Conservation (phyloP, 1,140 invertebrate genomes). For the Conus ventricosus region DNA sequence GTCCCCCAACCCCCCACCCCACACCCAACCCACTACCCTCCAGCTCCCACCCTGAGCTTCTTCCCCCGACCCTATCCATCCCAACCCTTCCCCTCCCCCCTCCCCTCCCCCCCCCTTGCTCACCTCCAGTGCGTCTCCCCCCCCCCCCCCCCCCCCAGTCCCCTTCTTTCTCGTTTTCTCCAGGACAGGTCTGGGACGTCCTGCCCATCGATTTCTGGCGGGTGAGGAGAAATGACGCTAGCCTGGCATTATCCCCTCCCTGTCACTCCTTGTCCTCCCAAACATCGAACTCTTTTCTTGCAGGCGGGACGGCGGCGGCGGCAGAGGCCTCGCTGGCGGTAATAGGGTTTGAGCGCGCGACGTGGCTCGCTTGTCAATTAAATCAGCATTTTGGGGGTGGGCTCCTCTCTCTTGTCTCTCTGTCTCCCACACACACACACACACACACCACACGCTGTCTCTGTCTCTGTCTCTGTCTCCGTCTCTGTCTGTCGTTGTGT, state of each 20-base stretch:
- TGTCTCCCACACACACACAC: too few relatives aligned
- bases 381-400: slow-evolving; percentile 17
- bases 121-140: neutral
- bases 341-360: slow-evolving; percentile 25
- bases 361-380: slow-evolving; percentile 29
- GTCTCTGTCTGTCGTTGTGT: neutral
- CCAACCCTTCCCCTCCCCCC: too few relatives aligned
- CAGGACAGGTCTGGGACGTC: slow-evolving; percentile 5
- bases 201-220: slow-evolving; percentile 1
- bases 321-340: neutral
- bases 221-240: slow-evolving; percentile 3
- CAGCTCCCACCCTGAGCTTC: too few relatives aligned
- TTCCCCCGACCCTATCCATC: too few relatives aligned
- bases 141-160: neutral
- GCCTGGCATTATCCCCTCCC: slow-evolving; percentile 14
- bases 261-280: neutral
- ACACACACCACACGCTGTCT: neutral
- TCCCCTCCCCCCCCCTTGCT: too few relatives aligned
- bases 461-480: neutral
- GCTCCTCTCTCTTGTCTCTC: neutral
- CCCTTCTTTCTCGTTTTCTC: slow-evolving; percentile 3
- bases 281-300: slow-evolving; percentile 18
- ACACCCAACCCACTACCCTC: too few relatives aligned
- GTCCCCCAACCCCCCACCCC: too few relatives aligned
- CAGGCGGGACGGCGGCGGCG: neutral